Conservation (phyloP, 2,797 vertebrate species). For the Psittacula echo region DNA sequence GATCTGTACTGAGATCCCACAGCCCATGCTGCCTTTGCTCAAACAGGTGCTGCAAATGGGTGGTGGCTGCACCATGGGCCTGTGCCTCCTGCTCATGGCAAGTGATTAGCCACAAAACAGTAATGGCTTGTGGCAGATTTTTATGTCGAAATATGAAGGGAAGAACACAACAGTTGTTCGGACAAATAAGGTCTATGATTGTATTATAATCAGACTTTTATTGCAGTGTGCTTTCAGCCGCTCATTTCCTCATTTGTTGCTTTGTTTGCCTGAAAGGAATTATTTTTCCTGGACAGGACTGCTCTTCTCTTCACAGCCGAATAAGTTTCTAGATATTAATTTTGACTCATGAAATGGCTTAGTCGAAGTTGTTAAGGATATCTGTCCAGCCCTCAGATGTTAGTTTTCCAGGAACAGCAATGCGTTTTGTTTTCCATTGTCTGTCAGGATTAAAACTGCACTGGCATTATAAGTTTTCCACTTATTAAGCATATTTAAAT, state of each 20-base stretch:
- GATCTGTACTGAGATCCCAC: not conserved
- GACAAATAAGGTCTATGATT: not conserved
- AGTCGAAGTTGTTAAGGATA: not conserved
- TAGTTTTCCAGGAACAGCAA: not conserved
- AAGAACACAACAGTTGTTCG: not conserved
- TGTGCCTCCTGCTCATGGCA: not conserved
- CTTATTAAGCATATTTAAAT: not conserved
- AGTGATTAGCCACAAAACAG: fast-evolving
- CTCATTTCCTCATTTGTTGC: not conserved
- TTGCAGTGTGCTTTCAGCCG: not conserved
- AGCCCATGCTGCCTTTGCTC: not conserved
- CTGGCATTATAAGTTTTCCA: not conserved
- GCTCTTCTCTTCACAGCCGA: not conserved
- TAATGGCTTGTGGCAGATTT: not conserved
- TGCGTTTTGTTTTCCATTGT: not conserved
- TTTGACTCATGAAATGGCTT: not conserved
- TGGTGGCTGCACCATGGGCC: not conserved
- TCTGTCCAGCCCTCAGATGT: not conserved
- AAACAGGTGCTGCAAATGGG: not conserved
- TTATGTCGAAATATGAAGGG: not conserved
- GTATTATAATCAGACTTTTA: not conserved
- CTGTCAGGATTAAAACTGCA: not conserved
- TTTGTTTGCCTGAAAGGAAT: not conserved
- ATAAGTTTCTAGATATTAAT: not conserved
- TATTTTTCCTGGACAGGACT: not conserved